Base-by-base conservation (phyloP, 2,113 vertebrate species). In the Leptosomus discolor region DNA sequence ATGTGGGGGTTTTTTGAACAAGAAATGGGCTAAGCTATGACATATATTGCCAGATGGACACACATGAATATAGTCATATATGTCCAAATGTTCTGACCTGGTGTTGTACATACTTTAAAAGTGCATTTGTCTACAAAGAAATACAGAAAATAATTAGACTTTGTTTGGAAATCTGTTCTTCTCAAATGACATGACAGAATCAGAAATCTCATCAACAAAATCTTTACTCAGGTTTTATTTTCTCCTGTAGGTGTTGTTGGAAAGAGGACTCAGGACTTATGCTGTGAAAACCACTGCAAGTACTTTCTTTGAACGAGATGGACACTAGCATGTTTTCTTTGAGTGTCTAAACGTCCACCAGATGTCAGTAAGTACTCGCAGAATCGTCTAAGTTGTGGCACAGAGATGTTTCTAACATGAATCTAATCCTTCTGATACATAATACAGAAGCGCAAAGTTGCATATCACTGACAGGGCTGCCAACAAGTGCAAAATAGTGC, bases 331-430 rank as follows among this genome's bases (percentile, higher is more conserved):
- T 4, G 3, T 15, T 75, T 75, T 32, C 64, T 6, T 36, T 53
- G 21, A 2, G 3, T 34, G 32, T 70, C 36, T 48, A 34, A 80
- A 36, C 0, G 7, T 29, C 96, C 97, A 97, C 96, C 91, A 97
- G 97, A 89, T 97, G 97, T 93, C 97, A 97, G 94, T 17, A 58
- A 39, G 41, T 32, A 21, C 88, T 71, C 78, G 60, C 43, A 78
- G 24, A 94, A 94, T 20, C 1, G 0, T 12, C 3, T 9, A 36
- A 18, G 1, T 8, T 26, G 5, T 4, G 16, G 4, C 1, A 4
- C 15, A 46, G 11, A 30, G 30, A 5, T 0, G 5, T 12, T 36
- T 53, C 51, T 27, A 24, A 32, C 11, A 20, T 14, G 67, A 43
- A 29, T 29, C 12, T 70, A 5, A 8, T 39, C 15, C 5, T 83